Conservation (phyloP, 1,140 invertebrate genomes). For the Hyphantria cunea region DNA sequence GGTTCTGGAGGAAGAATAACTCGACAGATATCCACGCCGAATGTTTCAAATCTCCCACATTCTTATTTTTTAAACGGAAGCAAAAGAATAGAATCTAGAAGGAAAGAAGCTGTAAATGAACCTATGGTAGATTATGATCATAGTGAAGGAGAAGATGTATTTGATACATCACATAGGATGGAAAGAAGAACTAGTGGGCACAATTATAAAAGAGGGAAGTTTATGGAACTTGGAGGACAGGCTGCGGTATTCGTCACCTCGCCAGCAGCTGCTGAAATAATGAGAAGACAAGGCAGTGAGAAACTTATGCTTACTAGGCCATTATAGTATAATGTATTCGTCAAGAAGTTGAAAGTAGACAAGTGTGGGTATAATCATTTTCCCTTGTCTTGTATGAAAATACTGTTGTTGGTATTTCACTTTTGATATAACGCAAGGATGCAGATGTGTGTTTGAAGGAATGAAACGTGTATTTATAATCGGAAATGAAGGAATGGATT, state of each 20-base stretch:
- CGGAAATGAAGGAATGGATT: too few species aligned
- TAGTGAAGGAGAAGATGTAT: slow-evolving; percentile 75
- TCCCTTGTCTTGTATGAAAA: too few species aligned
- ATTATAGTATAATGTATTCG: slow-evolving; percentile 45
- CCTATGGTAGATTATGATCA: slow-evolving; percentile 79
- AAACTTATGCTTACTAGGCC: slow-evolving; percentile 69
- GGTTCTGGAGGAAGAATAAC: slow-evolving; percentile 48
- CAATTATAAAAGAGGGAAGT: slow-evolving; percentile 60
- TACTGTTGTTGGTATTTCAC: too few species aligned
- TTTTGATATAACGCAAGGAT: too few species aligned
- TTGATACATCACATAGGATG: slow-evolving; percentile 55
- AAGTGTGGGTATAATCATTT: too few species aligned
- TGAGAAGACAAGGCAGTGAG: slow-evolving; percentile 73
- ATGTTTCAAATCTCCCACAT: slow-evolving; percentile 51
- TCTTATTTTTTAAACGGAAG: slow-evolving; percentile 61
- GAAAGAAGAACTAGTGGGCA: slow-evolving; percentile 53
- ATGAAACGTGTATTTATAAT: too few species aligned
- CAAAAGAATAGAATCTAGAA: slow-evolving; percentile 51
- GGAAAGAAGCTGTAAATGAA: slow-evolving; percentile 67
- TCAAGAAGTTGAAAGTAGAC: too few species aligned
- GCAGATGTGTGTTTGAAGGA: too few species aligned
- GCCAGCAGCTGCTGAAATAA: slow-evolving; percentile 70
- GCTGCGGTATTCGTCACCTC: slow-evolving; percentile 72
- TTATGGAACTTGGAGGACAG: slow-evolving; percentile 70
- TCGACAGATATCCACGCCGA: slow-evolving; percentile 66